phyloP scores from a whole-genome alignment of 1,140 invertebrate genomes.

The Paraescarpia echinospica region DNA sequence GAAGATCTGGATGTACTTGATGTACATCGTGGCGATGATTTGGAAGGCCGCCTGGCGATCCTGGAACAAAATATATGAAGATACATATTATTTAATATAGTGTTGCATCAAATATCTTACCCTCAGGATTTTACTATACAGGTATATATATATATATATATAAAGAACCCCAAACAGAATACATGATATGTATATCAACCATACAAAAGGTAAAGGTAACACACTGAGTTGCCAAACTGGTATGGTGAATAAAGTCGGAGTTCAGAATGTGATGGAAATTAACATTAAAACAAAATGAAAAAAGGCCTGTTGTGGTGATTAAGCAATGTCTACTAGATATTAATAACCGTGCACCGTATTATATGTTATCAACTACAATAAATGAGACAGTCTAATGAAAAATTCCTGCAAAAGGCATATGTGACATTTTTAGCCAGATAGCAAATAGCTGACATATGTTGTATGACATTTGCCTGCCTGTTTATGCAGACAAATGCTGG shows the following conservation, averaged over 20 bases:
- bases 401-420: no score
- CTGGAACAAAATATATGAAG: slow-evolving; percentile 36
- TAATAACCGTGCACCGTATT: no score
- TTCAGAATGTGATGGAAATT: background rate
- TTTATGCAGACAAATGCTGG: no score
- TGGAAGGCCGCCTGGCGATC: slow-evolving; percentile 57
- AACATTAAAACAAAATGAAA: background rate
- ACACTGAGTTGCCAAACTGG: no score
- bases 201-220: background rate
- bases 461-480: no score
- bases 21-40: slow-evolving; percentile 63
- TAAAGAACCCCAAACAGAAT: background rate
- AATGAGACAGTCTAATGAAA: no score
- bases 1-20: slow-evolving; percentile 78
- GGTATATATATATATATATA: no score
- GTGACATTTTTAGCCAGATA: no score
- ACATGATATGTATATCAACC: background rate
- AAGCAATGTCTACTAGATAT: no score
- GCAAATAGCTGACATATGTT: no score
- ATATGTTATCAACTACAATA: no score
- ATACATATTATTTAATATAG: slow-evolving; percentile 14
- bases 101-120: background rate
- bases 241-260: background rate
- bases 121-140: background rate
- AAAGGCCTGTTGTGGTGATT: background rate